Percentiles rank a stretch among this genome's conserved stretches.
These are phyloP conservation scores for Smutsia gigantea DNA, from an alignment of 2,797 vertebrate species.

Conservation along the genomic window DNA sequence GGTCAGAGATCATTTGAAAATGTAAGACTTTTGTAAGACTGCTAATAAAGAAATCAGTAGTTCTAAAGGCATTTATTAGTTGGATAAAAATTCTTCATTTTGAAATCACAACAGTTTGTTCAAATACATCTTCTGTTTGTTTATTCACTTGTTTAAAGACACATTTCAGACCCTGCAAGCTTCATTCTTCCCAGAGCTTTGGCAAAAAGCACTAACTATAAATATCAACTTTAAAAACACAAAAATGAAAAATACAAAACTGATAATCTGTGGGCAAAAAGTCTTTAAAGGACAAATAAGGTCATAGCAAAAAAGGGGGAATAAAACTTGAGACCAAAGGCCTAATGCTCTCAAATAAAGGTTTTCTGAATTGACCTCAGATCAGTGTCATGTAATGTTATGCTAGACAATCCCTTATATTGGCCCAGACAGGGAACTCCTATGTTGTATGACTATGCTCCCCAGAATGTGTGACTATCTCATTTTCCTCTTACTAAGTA, in stretches of 20 bases:
- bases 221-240: background rate
- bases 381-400: background rate
- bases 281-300: constrained; percentile 53
- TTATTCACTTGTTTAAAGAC: constrained; percentile 35
- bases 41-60: constrained; percentile 38
- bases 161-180: background rate
- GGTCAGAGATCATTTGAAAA: constrained; percentile 57
- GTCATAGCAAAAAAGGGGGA: background rate
- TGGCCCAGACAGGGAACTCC: constrained; percentile 28
- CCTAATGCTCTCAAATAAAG: background rate
- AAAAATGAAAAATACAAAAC: constrained; percentile 48
- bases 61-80: background rate
- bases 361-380: constrained; percentile 36
- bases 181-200: background rate
- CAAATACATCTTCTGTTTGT: background rate
- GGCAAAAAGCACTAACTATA: background rate
- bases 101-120: background rate
- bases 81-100: background rate
- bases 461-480: constrained; percentile 15
- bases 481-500: constrained; percentile 59
- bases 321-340: background rate
- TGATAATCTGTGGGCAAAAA: constrained; percentile 22
- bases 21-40: background rate
- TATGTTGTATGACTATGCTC: background rate
- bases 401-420: constrained; percentile 43